Conservation (phyloP, 2,113 vertebrate species). For the Columbina picui region DNA sequence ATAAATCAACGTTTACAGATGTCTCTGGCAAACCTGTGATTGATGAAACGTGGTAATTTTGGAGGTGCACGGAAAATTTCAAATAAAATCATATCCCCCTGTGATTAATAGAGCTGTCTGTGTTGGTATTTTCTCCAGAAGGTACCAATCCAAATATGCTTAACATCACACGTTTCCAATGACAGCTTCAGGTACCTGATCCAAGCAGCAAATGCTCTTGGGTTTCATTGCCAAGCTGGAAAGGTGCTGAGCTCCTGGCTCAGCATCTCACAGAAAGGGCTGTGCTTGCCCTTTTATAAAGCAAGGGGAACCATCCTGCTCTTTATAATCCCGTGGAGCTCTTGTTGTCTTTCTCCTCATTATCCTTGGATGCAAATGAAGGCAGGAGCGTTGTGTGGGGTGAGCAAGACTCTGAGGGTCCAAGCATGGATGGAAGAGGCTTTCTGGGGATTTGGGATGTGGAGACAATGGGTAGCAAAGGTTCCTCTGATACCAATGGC, state of each 20-base stretch:
- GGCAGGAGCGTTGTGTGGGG: not conserved
- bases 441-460: not conserved
- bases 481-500: not conserved
- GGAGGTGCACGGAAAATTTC: constrained; percentile 71
- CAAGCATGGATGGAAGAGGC: not conserved
- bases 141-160: constrained; percentile 61
- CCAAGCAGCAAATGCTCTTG: not conserved
- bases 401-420: not conserved
- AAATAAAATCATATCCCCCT: constrained; percentile 66
- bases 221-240: not conserved
- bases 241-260: not conserved
- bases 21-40: constrained; percentile 74
- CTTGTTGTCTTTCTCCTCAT: not conserved
- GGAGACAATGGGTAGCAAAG: not conserved
- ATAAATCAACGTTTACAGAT: constrained; percentile 77
- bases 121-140: constrained; percentile 67
- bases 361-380: not conserved
- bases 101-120: constrained; percentile 79
- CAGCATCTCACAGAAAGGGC: too few species aligned
- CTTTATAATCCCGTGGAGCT: not conserved
- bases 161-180: constrained; percentile 33
- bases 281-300: not conserved
- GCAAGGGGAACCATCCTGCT: not conserved
- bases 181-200: constrained; percentile 65
- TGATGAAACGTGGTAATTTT: constrained; percentile 69